Conservation (phyloP, 1,140 invertebrate species). For the Drosophila nigrodunni region DNA sequence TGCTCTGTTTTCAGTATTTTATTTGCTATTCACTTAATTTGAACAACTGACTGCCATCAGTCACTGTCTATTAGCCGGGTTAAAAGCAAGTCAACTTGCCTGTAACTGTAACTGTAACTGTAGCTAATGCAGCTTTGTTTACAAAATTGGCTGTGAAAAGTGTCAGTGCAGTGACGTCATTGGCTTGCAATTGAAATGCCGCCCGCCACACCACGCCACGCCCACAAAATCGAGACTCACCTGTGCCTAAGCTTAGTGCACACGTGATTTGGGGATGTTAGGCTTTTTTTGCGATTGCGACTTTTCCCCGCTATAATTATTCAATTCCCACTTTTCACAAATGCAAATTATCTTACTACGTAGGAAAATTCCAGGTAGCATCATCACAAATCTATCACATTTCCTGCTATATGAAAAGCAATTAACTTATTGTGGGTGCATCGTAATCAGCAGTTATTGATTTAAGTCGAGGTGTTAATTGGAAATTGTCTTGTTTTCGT, state of each 20-base stretch:
- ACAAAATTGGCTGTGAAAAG: constrained; percentile 46
- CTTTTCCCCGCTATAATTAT: constrained; percentile 5
- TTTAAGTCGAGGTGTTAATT: constrained; percentile 22
- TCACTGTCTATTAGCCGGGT: constrained; percentile 8
- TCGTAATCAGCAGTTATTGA: constrained; percentile 21
- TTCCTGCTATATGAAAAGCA: constrained; percentile 20
- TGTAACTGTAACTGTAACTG: constrained; percentile 48
- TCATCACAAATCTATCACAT: constrained; percentile 25
- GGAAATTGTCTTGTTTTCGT: constrained; percentile 15
- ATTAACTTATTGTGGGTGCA: constrained; percentile 9
- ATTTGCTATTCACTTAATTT: constrained; percentile 29
- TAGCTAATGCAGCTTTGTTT: constrained; percentile 58
- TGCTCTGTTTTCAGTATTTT: constrained; percentile 3
- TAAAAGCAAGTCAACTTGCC: constrained; percentile 51
- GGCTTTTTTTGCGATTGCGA: constrained; percentile 19
- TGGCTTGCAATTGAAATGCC: constrained; percentile 43
- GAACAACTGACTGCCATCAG: constrained; percentile 51
- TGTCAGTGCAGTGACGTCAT: constrained; percentile 56
- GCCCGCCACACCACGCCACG: background rate
- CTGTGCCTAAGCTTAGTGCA: constrained; percentile 46
- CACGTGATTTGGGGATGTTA: constrained; percentile 58
- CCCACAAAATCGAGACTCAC: constrained; percentile 9
- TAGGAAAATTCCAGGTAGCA: constrained; percentile 1
- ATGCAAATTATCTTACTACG: constrained; percentile 34
- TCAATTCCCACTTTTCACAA: constrained; percentile 18